Evolutionary conservation across 1,140 invertebrate genomes (phyloP), one percentile per base, ranked within the genome.

Genomic region (Brachionus rotundiformis): DNA sequence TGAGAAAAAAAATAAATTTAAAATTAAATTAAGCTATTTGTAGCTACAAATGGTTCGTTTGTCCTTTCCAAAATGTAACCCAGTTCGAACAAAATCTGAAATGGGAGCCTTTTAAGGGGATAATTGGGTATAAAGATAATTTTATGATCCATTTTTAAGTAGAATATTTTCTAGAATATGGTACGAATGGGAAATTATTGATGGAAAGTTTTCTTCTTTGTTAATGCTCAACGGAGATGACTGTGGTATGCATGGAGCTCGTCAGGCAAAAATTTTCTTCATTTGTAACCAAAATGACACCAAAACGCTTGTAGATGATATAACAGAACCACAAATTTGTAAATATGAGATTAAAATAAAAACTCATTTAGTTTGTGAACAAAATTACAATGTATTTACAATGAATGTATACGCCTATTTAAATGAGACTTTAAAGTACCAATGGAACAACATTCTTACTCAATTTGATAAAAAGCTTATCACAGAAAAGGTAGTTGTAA

Each of bases 41-140:
- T 44, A 79, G 76, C 13, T 79, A 79, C 25, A 79, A 79, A 61
- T 79, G 76, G 76, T 27, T 41, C n/a, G 76, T 79, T 27, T 79
- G 76, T 79, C 76, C 76, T 11, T 79, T 59, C 25, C 47, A 63
- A 41, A 79, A 79, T 63, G 47, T 79, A 11, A 79, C 76, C 23
- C 76, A 79, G 47, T 39, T 59, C 11, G 76, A 79, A 23, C 76
- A 79, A 25, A 79, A 79, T 31, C 23, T 63, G n/a, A 31, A 47
- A 54, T 79, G 76, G 76, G 36, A 79, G 8, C 47, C 76, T 19
- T 79, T 59, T 31, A 79, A 79, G 23, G 76, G 76, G 36, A 41
- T 79, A 8, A 79, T 79, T 79, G 75, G 75, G 75, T 77, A n/a
- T n/a, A n/a, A 36, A 75, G 31, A 3, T 3, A 25, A 31, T 3